A percentile compares a stretch with the other conserved stretches of the same genome.
These are phyloP conservation scores for Phortica magna DNA, from an alignment of 2,888 invertebrate species.

Conservation along the genomic window DNA sequence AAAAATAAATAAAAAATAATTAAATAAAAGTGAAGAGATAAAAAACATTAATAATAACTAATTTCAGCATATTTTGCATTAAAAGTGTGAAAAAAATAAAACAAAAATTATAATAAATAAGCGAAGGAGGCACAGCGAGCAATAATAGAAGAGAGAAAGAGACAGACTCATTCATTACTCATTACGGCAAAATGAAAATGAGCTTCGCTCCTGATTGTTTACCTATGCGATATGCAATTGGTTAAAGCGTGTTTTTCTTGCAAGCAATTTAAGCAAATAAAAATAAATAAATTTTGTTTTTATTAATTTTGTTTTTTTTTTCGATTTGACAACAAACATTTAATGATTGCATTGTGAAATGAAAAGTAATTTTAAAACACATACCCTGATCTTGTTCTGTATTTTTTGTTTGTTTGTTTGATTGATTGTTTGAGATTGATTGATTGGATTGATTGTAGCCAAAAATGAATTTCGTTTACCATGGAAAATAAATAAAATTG, in stretches of 20 bases:
- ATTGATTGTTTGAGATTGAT: conserved; percentile 24
- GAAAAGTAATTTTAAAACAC: conserved; percentile 22
- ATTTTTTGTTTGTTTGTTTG: conserved; percentile 48
- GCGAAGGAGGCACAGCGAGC: background rate
- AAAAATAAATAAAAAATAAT: background rate
- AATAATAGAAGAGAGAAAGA: no score
- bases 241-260: background rate
- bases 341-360: conserved; percentile 27
- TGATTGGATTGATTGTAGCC: conserved; percentile 36
- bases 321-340: background rate
- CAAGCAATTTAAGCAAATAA: background rate
- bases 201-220: no score
- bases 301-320: background rate
- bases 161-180: no score
- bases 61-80: background rate
- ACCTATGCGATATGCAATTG: background rate
- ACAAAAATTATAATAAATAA: background rate
- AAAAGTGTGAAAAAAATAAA: background rate
- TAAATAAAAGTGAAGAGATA: background rate
- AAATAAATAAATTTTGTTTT: background rate
- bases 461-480: conserved; percentile 47
- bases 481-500: conserved; percentile 54
- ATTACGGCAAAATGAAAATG: no score
- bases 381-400: conserved; percentile 36
- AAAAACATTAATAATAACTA: background rate